Evolutionary conservation across 2,113 vertebrate genomes (phyloP).

Genomic region (Grus americana): DNA sequence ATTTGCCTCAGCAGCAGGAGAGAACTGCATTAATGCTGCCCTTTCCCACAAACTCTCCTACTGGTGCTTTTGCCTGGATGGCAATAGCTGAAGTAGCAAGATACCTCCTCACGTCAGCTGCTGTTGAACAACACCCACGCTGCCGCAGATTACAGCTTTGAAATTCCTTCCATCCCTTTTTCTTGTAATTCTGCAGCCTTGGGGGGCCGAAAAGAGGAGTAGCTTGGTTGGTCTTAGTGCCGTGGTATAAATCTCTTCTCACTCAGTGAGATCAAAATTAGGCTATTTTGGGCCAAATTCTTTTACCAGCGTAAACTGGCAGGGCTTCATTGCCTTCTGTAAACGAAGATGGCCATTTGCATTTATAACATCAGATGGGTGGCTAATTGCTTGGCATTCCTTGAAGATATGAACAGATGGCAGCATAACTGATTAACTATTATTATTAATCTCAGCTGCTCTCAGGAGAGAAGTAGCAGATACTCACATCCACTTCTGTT

Average conservation of each 20-base stretch:
- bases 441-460: background rate
- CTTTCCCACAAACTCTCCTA: background rate
- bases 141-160: background rate
- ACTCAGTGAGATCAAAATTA: background rate
- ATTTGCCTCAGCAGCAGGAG: background rate
- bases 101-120: background rate
- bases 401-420: background rate
- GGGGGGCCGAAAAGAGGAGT: fast-evolving
- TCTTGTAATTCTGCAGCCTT: background rate
- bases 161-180: background rate
- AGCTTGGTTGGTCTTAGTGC: background rate
- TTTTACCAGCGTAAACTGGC: background rate
- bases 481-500: background rate
- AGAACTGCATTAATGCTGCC: background rate
- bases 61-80: background rate
- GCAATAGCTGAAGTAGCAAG: background rate
- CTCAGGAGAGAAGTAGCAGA: background rate
- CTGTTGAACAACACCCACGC: fast-evolving
- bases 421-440: background rate
- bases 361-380: slow-evolving; percentile 7
- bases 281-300: background rate
- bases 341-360: background rate
- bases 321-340: background rate
- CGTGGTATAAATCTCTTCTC: background rate
- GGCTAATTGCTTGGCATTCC: slow-evolving; percentile 47